Conservation (phyloP, 1,140 invertebrate species). For the Leptopilina clavipes region DNA sequence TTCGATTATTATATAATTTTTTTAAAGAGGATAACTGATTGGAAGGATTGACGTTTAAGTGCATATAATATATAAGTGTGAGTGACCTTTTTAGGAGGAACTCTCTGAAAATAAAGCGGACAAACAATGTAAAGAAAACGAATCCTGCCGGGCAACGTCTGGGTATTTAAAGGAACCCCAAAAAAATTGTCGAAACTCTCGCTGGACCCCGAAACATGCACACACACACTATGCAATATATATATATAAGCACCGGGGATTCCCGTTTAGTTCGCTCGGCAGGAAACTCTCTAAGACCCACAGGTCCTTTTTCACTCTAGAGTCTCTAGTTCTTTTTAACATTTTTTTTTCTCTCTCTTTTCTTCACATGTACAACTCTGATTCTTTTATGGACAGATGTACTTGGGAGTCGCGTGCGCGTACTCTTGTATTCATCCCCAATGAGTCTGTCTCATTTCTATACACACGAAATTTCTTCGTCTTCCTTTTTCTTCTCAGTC, state of each 20-base stretch:
- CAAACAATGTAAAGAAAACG: conserved; percentile 57
- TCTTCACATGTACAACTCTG: not conserved
- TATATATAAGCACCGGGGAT: not conserved
- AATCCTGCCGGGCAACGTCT: conserved; percentile 47
- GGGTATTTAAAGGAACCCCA: conserved; percentile 27
- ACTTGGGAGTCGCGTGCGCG: conserved; percentile 23
- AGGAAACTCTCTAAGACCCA: conserved; percentile 5
- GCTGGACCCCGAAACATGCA: conserved; percentile 3
- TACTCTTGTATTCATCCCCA: conserved; percentile 11
- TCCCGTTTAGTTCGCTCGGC: not conserved
- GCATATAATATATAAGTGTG: not conserved
- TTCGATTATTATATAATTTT: too few relatives aligned
- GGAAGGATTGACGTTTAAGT: not conserved
- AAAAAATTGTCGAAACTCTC: not conserved
- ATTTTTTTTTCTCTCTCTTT: conserved; percentile 8
- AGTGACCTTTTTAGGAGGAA: conserved; percentile 42
- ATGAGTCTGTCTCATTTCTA: not conserved
- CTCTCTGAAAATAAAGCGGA: conserved; percentile 54
- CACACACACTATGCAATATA: too few relatives aligned
- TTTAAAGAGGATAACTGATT: not conserved
- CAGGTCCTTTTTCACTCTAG: conserved; percentile 23
- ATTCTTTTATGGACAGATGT: conserved; percentile 24
- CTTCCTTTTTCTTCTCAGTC: not conserved
- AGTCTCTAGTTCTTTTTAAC: conserved; percentile 1
- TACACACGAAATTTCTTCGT: not conserved